Conservation (phyloP, 2,888 invertebrate genomes). For the Sinotaia quadrata region DNA sequence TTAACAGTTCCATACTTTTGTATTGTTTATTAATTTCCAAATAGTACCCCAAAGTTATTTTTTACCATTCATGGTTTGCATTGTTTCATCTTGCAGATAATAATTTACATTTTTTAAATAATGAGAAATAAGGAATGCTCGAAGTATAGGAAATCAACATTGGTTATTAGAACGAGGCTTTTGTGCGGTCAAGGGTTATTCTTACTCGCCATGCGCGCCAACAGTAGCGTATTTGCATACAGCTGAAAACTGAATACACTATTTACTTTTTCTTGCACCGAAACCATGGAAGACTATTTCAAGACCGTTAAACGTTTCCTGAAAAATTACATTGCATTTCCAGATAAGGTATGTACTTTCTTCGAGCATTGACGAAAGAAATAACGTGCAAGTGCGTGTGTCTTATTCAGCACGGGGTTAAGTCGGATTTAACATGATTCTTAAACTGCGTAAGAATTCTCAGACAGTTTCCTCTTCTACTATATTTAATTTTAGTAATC, state of each 20-base stretch:
- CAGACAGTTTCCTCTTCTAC: too few relatives aligned
- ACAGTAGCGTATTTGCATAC: neutral
- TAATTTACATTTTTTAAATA: too few relatives aligned
- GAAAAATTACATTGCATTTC: conserved; percentile 15
- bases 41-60: too few relatives aligned
- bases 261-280: neutral
- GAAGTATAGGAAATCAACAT: conserved; percentile 4
- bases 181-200: conserved; percentile 13
- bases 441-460: too few relatives aligned
- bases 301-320: conserved; percentile 6
- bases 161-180: conserved; percentile 12
- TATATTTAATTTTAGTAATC: too few relatives aligned
- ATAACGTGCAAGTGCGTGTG: neutral
- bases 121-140: conserved; percentile 1
- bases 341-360: conserved; percentile 16
- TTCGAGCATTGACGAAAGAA: neutral
- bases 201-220: too few relatives aligned
- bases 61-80: too few relatives aligned
- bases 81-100: too few relatives aligned
- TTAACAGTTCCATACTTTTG: too few relatives aligned
- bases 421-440: too few relatives aligned
- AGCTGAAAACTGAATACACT: neutral
- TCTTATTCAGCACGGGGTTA: too few relatives aligned
- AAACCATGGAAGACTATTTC: conserved; percentile 25
- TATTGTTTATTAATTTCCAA: too few relatives aligned